A percentile compares a stretch with the other conserved stretches of the same genome.
These are phyloP conservation scores for Amphiprion percula DNA, from an alignment of 2,113 vertebrate genomes.

Conservation along the genomic window DNA sequence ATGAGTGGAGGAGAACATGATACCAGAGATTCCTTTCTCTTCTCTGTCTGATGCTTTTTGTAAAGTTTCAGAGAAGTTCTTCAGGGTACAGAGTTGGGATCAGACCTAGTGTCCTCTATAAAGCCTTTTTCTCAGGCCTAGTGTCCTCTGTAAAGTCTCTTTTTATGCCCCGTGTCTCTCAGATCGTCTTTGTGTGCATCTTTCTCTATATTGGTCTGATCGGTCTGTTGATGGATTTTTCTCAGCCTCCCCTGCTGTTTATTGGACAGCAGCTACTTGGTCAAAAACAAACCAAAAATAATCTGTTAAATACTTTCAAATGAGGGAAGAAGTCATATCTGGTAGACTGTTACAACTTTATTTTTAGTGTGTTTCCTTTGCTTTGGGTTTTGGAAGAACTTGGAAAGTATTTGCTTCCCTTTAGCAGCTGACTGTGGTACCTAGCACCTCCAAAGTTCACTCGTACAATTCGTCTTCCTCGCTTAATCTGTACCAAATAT, in stretches of 20 bases:
- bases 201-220: not conserved
- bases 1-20: not conserved
- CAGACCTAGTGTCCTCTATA: slow-evolving; percentile 15
- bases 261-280: slow-evolving; percentile 3
- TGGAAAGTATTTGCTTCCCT: no score
- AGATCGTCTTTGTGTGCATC: not conserved
- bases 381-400: no score
- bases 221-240: slow-evolving; percentile 8
- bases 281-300: not conserved
- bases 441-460: no score
- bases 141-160: not conserved
- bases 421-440: no score
- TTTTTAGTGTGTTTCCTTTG: no score
- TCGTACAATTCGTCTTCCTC: no score
- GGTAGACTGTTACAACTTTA: no score
- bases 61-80: slow-evolving; percentile 15
- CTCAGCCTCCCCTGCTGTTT: not conserved
- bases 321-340: no score
- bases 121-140: no score
- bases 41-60: not conserved
- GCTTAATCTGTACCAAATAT: no score
- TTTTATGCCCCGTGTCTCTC: slow-evolving; percentile 2
- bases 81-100: not conserved
- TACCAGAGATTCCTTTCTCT: not conserved
- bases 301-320: no score